Evolutionary conservation across 2,797 vertebrate species (phyloP).

Genomic region (Molossus molossus): DNA sequence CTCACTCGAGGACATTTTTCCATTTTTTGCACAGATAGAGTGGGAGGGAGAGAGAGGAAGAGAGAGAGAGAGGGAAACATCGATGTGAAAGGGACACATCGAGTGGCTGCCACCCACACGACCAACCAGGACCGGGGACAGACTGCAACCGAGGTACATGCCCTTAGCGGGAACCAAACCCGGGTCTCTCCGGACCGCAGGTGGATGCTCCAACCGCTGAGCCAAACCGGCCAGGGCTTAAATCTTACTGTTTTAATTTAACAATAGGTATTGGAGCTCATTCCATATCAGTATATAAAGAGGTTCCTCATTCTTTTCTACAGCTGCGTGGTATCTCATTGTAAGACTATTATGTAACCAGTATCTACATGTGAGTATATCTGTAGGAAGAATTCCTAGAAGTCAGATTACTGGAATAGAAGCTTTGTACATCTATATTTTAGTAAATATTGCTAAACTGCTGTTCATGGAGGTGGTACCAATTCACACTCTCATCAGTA

Average conservation of each 20-base stretch:
- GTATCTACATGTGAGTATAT: background rate
- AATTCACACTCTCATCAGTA: background rate
- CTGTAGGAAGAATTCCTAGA: constrained; percentile 56
- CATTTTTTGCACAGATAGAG: too few species aligned
- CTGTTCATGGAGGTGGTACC: background rate
- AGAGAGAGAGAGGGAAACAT: too few species aligned
- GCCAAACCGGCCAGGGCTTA: too few species aligned
- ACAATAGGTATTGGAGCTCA: constrained; percentile 6
- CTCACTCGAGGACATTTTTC: too few species aligned
- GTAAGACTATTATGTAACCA: constrained; percentile 20
- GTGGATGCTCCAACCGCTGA: too few species aligned
- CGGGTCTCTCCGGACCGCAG: too few species aligned
- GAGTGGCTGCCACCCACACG: too few species aligned
- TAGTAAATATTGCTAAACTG: constrained; percentile 24
- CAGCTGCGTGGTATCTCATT: background rate
- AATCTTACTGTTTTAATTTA: constrained; percentile 38
- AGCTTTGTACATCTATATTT: constrained; percentile 20
- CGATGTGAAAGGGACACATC: too few species aligned
- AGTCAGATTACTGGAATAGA: constrained; percentile 55
- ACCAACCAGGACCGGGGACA: too few species aligned
- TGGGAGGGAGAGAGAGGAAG: too few species aligned
- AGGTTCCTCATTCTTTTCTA: background rate
- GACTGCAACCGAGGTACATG: too few species aligned
- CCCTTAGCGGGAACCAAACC: too few species aligned
- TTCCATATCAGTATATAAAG: background rate